These are phyloP conservation scores for Microctenopoma steveboyesi DNA, from an alignment of 2,797 vertebrate genomes.

Conservation along the genomic window DNA sequence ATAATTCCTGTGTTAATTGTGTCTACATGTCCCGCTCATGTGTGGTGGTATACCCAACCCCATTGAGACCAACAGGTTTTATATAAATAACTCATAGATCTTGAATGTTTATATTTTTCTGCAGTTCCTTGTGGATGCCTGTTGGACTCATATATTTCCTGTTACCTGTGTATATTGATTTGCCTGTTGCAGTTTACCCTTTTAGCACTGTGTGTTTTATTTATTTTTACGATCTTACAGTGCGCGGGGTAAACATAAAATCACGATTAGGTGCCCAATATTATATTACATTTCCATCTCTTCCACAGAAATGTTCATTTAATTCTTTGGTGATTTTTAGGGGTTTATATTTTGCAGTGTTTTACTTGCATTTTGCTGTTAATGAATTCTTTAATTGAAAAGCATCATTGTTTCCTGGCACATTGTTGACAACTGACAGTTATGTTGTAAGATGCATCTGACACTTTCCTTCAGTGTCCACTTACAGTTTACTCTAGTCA, in stretches of 20 bases:
- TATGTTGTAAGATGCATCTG: not conserved
- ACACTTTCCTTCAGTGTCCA: not conserved
- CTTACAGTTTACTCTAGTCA: not conserved
- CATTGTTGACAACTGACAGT: not conserved
- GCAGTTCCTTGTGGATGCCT: not conserved
- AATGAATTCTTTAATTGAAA: not conserved
- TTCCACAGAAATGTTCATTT: not conserved
- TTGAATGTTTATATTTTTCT: not conserved
- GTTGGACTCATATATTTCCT: not conserved
- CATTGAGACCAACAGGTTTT: not conserved
- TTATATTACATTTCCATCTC: not conserved
- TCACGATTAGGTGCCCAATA: not conserved
- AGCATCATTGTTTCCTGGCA: not conserved
- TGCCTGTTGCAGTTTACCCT: not conserved
- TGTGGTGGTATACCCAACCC: not conserved
- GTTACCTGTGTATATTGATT: not conserved
- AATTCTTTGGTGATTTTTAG: not conserved
- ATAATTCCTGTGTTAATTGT: not conserved
- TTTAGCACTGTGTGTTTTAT: not conserved
- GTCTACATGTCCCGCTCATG: not conserved
- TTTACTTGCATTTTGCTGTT: not conserved
- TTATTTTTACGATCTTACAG: not conserved
- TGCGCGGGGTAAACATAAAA: not conserved
- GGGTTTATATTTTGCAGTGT: not conserved
- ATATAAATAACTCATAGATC: not conserved